Conservation (phyloP, 2,113 vertebrate genomes). For the Chloebia gouldiae region DNA sequence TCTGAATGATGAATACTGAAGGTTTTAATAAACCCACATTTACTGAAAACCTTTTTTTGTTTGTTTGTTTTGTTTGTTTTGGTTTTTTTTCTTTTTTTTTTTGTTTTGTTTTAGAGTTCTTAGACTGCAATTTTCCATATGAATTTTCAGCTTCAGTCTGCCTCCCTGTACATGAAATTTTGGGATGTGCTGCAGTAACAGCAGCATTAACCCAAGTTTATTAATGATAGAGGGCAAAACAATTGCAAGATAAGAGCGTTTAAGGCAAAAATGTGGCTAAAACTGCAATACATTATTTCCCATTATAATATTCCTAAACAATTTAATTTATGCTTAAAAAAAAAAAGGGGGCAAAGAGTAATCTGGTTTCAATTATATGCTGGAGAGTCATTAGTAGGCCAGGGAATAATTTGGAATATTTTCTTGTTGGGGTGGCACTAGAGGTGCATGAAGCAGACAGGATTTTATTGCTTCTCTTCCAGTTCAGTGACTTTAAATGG, state of each 20-base stretch:
- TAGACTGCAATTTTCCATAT: neutral
- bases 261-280: neutral
- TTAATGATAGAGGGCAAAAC: neutral
- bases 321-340: neutral
- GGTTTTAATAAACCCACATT: neutral
- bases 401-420: slow-evolving; percentile 71
- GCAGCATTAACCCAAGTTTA: neutral
- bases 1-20: neutral
- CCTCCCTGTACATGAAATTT: neutral
- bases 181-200: neutral
- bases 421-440: slow-evolving; percentile 42
- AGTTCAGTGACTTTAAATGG: slow-evolving; percentile 21
- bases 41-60: neutral
- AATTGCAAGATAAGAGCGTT: neutral
- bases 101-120: neutral
- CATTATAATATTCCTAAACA: neutral
- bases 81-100: no score
- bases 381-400: slow-evolving; percentile 61
- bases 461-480: slow-evolving; percentile 59
- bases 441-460: neutral
- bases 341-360: neutral
- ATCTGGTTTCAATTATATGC: slow-evolving; percentile 70
- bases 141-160: neutral
- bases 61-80: neutral
- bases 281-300: neutral